Evolutionary conservation across 2,113 vertebrate genomes (phyloP).

Genomic region (Indicator maculatus): DNA sequence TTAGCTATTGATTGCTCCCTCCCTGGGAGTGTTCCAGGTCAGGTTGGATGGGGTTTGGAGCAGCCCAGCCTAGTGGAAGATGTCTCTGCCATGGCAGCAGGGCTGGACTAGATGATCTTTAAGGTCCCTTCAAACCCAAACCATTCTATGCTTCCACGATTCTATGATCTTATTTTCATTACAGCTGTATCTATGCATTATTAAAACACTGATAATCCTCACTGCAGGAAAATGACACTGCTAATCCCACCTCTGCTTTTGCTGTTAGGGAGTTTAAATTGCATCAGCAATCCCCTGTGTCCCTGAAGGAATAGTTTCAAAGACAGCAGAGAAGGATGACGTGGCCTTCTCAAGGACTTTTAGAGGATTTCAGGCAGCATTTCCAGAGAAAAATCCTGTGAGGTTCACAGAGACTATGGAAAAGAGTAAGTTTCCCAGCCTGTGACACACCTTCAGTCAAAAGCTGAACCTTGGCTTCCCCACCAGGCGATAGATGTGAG

Average conservation of each 20-base stretch:
- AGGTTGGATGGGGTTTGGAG: neutral
- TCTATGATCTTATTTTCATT: neutral
- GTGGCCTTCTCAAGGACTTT: neutral
- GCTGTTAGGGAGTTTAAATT: neutral
- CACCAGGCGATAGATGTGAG: accelerated
- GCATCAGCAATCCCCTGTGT: neutral
- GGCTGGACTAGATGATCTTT: neutral
- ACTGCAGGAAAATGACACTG: neutral
- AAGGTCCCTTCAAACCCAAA: neutral
- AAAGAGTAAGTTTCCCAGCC: neutral
- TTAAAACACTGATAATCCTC: neutral
- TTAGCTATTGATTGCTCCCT: neutral
- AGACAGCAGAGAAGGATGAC: neutral
- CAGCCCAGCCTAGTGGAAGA: neutral
- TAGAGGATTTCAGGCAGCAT: neutral
- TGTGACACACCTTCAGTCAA: neutral
- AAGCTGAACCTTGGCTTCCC: neutral
- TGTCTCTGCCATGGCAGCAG: neutral
- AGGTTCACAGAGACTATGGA: neutral
- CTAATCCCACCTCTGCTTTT: neutral
- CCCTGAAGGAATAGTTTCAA: neutral
- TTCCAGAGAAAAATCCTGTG: neutral
- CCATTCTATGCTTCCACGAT: neutral
- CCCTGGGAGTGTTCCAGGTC: neutral
- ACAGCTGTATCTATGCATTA: accelerated